phyloP scores from a whole-genome alignment of 1,140 invertebrate species.

The Brachystomella parvula region DNA sequence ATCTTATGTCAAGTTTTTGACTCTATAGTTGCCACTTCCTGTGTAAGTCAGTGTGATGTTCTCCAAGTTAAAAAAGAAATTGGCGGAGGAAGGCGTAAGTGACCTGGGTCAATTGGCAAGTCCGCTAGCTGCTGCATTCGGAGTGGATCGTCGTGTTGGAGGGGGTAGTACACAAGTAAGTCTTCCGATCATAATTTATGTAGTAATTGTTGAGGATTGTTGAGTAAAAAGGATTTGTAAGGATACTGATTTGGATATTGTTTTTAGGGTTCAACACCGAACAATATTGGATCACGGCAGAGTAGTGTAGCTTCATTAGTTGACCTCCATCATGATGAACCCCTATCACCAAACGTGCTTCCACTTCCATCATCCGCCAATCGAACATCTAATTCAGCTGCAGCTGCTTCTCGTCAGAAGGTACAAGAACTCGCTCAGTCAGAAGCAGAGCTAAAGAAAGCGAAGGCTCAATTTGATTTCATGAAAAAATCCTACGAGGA shows the following conservation, averaged over 20 bases:
- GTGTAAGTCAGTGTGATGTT: conserved; percentile 19
- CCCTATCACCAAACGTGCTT: neutral
- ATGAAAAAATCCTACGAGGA: conserved; percentile 48
- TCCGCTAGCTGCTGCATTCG: conserved; percentile 21
- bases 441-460: conserved; percentile 47
- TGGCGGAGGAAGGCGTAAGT: conserved; percentile 32
- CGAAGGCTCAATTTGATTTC: conserved; percentile 50
- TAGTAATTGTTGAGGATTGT: neutral
- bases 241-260: neutral
- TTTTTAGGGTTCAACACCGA: conserved; percentile 28
- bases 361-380: neutral
- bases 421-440: neutral
- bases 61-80: conserved; percentile 32
- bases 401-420: neutral
- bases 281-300: conserved; percentile 27
- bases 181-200: conserved; percentile 8
- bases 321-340: conserved; percentile 15
- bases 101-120: conserved; percentile 23
- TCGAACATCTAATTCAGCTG: conserved; percentile 1
- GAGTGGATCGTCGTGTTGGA: conserved; percentile 24
- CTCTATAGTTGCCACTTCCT: neutral
- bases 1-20: no score
- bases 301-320: conserved; percentile 31
- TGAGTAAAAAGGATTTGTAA: neutral
- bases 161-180: conserved; percentile 23